Base-by-base conservation (phyloP, 2,797 vertebrate species). In the Acridotheres tristis region DNA sequence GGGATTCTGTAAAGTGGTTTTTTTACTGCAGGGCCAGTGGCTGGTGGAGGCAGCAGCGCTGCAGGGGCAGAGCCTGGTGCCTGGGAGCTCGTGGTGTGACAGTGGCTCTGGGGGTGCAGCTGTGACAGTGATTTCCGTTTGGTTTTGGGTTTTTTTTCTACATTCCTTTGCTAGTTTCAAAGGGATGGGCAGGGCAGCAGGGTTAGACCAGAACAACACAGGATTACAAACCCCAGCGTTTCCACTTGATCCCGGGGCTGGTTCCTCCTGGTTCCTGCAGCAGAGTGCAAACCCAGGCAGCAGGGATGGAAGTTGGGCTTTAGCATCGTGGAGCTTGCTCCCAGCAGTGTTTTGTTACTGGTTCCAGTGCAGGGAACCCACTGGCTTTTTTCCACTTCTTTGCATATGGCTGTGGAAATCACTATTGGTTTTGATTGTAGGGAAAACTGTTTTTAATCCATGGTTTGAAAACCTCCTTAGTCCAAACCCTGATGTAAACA, bases 381-480 rank as follows among this genome's bases (percentile, higher is more conserved):
- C 32, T 96, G 84, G 72, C 84, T 93, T 94, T 95, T 81, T 91
- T 93, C 89, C 78, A 69, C 66, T 58, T 96, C 85, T 92, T 95
- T 95, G 89, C 92, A 93, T 96, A 79, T 87, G 92, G 94, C 95
- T 96, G 76, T 83, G 90, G 91, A 80, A 94, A 96, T 80, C 38
- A 9, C 81, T 93, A n/a, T 93, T 95, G 94, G 87, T 92, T 95
- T 88, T 32, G 38, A 92, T 96, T 95, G 73, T 19, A 79, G 78
- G 83, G 92, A 88, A 94, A 91, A 68, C 73, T 17, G 21, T 30
- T 83, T 89, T 88, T 94, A 96, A 94, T 97, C 93, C 58, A 13
- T 88, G 93, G 86, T 95, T 96, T 7, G 72, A 93, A 96, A 95
- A 95, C 90, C 69, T 94, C 68, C 78, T 93, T 96, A 96, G 96